Evolutionary conservation across 2,888 invertebrate genomes (phyloP), one percentile per base, ranked within the genome.

Genomic region (Catocala fraxini): DNA sequence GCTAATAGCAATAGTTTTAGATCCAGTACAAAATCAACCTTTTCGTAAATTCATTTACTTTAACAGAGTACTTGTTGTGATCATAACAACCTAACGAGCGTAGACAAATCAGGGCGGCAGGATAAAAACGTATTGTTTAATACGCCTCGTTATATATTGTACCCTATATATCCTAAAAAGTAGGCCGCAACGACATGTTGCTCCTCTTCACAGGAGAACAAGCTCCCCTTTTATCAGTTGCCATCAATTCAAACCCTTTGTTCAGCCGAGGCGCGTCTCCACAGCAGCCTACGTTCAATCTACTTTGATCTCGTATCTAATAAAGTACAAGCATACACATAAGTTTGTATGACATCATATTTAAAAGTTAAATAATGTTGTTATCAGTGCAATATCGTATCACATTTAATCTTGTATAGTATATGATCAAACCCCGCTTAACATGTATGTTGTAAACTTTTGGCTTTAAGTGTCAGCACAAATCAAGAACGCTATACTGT

Each of bases 141-240:
- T 10, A 35, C n/a, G 25, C 34, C 2, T 25, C 10, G 47, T 6
- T 12, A 13, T 9, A 34, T 43, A 25, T 48, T 42, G 34, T 12
- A 4, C 46, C 55, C 54, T 55, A 35, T 57, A 64, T 56, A 66
- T 70, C 53, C 59, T 59, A 63, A 56, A 73, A 87, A 83, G 63
- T 88, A 82, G 89, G 89, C 84, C 86, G 73, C 67, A 84, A 60
- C 76, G 73, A 87, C 87, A 81, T 89, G 88, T 86, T 89, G 88
- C 88, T 74, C 77, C 63, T 71, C 65, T 75, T 68, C 67, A 54
- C 68, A 57, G 60, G 56, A 65, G 63, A 74, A 74, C 68, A 79
- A 77, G 71, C 70, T 73, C 83, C 79, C 77, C 82, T 79, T 83
- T 79, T 81, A 87, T 88, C 84, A 83, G 76, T 77, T 71, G 73